Evolutionary conservation across 2,888 invertebrate genomes (phyloP).

Genomic region (Cactoblastis cactorum): DNA sequence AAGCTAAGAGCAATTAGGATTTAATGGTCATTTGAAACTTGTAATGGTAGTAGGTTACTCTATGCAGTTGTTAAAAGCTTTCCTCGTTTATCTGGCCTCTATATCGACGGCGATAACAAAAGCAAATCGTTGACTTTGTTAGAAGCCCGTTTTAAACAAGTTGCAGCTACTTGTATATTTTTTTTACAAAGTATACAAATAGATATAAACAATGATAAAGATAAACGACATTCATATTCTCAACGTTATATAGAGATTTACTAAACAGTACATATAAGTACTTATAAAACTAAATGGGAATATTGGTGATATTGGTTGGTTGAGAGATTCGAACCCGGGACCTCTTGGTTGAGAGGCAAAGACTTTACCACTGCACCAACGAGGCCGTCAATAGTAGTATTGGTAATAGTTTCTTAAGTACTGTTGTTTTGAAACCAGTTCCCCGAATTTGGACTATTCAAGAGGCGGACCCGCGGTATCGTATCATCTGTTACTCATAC

Average conservation of each 20-base stretch:
- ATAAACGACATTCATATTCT: no score
- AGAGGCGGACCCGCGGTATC: conserved; percentile 48
- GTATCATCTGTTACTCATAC: conserved; percentile 37
- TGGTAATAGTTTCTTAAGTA: conserved; percentile 16
- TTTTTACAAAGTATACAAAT: no score
- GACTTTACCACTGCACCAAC: no score
- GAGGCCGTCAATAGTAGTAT: no score
- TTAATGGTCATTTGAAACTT: background rate
- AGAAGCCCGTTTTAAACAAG: background rate
- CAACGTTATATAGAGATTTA: no score
- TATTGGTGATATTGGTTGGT: no score
- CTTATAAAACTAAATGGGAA: no score
- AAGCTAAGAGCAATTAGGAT: background rate
- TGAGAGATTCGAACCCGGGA: no score
- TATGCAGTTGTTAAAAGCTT: conserved; percentile 5
- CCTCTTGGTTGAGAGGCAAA: no score
- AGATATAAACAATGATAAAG: no score
- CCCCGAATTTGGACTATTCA: conserved; percentile 49
- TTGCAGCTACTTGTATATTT: background rate
- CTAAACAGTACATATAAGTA: no score
- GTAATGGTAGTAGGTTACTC: background rate
- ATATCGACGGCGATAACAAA: conserved; percentile 3
- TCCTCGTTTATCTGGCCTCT: conserved; percentile 7
- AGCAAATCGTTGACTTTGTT: background rate
- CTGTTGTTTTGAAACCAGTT: conserved; percentile 42